Evolutionary conservation across 30 jellyfish, hydroid and myxozoan genomes (phyloP), one percentile per base, ranked within the genome.

Genomic region (Hydractinia symbiolongicarpus): DNA sequence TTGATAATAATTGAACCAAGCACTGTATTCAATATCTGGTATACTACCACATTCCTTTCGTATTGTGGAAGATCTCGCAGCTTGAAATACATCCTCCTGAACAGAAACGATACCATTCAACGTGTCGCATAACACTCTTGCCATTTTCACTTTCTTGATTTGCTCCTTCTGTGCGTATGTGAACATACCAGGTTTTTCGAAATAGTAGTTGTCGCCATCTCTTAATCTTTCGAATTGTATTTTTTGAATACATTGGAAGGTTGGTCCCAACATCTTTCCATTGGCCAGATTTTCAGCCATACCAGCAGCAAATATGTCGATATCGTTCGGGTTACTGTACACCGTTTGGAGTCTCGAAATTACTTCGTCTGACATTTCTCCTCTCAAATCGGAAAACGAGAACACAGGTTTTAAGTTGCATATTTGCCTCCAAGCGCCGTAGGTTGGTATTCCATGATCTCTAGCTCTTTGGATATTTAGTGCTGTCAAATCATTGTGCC

Each of bases 61-160:
- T 30, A 30, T 30, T 30, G 44, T 30, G 44, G 44, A 30, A 30
- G 44, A 30, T 30, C 44, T 30, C 44, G 44, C 44, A 8, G 95
- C 88, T 50, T 16, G 61, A 71, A 87, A 87, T 17, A 80, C 95
- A 52, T 87, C 95, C 58, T 53, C 60, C 84, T 87, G 95, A 16
- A 87, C 95, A 11, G 95, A 87, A 8, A 87, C 95, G 66, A 87
- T 87, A n/a, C 88, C 91, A 17, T 85, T 85, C 66, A 87, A 54
- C 50, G 81, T 87, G 64, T 87, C 82, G 72, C 95, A 87, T 88
- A 87, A 73, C 55, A 87, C 80, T 78, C 72, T 64, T 13, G 95
- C 95, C 55, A 87, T 67, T 9, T 84, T 10, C 14, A 67, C 78
- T 67, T 67, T 67, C 14, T 52, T 14, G 17, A 67, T 67, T 52